Conservation (phyloP, 2,113 vertebrate genomes). For the Campylomormyrus tamandua region DNA sequence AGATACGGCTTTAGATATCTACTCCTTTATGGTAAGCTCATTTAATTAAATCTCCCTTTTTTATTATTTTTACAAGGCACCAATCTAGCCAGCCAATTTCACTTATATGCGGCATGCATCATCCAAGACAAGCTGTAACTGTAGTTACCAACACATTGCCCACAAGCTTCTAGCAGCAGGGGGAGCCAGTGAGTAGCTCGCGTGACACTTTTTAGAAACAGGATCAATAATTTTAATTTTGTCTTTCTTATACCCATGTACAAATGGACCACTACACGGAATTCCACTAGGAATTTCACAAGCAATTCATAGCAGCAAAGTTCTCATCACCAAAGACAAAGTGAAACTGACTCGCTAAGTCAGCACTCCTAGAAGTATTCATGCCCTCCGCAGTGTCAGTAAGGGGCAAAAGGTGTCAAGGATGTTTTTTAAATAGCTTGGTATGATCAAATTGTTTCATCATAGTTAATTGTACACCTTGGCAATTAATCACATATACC, state of each 20-base stretch:
- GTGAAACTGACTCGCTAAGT: not conserved
- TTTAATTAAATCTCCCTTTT: not conserved
- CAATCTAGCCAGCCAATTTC: not conserved
- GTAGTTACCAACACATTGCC: not conserved
- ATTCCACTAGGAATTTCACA: not conserved
- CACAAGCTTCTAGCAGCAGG: not conserved
- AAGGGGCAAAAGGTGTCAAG: no score
- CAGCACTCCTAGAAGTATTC: no score
- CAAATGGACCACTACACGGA: not conserved
- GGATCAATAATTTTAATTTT: not conserved
- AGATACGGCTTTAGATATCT: constrained; percentile 51
- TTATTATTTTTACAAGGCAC: not conserved
- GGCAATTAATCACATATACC: not conserved
- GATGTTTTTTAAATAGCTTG: not conserved
- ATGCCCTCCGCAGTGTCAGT: no score
- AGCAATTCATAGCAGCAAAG: not conserved
- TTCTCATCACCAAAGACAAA: not conserved
- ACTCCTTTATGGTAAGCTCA: constrained; percentile 55
- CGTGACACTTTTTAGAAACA: not conserved
- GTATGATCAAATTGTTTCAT: not conserved
- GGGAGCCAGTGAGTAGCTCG: not conserved
- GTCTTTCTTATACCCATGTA: not conserved
- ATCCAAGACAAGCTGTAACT: not conserved
- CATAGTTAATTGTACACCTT: not conserved
- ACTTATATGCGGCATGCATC: not conserved